Conservation (phyloP, 2,113 vertebrate genomes). For the Baryphthengus martii region DNA sequence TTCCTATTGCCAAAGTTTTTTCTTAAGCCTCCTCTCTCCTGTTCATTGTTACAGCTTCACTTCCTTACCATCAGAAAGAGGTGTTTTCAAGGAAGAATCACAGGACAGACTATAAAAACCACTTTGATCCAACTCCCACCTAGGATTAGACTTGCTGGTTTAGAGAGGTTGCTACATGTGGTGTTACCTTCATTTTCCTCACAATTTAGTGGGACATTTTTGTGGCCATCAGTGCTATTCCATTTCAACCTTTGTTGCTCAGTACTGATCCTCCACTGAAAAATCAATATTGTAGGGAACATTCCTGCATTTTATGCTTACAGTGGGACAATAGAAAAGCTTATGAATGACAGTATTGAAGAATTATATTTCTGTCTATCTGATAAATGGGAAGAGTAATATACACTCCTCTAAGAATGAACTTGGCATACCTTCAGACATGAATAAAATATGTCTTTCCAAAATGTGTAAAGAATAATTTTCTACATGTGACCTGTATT, state of each 20-base stretch:
- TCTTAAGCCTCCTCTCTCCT: not conserved
- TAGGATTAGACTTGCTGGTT: not conserved
- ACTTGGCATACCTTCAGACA: not conserved
- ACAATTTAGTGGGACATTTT: not conserved
- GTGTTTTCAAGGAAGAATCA: not conserved
- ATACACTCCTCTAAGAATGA: not conserved
- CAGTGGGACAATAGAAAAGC: not conserved
- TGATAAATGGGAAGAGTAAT: not conserved
- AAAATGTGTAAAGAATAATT: not conserved
- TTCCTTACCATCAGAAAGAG: not conserved
- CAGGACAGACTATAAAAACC: not conserved
- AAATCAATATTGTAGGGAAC: not conserved
- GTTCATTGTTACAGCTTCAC: not conserved
- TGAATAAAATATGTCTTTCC: not conserved
- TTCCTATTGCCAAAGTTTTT: not conserved
- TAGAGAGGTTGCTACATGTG: not conserved
- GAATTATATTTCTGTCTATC: not conserved
- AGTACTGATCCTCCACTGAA: not conserved
- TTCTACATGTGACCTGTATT: not conserved
- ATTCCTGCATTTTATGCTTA: not conserved
- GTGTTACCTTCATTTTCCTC: not conserved
- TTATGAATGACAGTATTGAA: not conserved
- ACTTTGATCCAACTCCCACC: not conserved
- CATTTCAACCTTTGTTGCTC: not conserved
- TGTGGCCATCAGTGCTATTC: not conserved